Percentiles rank a stretch among this genome's conserved stretches.
Conservation (phyloP, 1,140 invertebrate species). For the Bombus pyrosoma region DNA sequence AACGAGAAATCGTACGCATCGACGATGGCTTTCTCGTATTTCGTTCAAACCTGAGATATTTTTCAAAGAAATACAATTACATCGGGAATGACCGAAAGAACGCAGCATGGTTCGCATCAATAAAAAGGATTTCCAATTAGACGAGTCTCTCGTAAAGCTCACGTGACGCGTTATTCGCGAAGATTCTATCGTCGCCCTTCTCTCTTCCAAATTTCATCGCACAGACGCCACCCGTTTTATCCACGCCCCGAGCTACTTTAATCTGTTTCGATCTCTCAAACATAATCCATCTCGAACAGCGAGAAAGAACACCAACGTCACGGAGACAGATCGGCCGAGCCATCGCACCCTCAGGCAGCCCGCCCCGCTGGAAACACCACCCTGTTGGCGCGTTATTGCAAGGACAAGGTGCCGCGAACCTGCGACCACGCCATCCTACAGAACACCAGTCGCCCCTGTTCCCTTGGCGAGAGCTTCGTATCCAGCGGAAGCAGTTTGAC, state of each 20-base stretch:
- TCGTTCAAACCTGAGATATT: no score
- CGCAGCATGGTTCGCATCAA: no score
- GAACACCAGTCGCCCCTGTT: constrained; percentile 87
- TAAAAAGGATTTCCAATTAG: no score
- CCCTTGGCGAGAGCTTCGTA: constrained; percentile 91
- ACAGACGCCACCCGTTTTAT: background rate
- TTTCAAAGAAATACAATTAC: no score
- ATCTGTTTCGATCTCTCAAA: background rate
- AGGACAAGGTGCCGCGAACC: constrained; percentile 88
- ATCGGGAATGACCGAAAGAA: no score
- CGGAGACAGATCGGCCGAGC: constrained; percentile 75
- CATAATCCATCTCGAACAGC: constrained; percentile 51
- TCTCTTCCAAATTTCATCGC: background rate
- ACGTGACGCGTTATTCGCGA: no score
- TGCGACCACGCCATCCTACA: constrained; percentile 89
- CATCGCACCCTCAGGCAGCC: constrained; percentile 80
- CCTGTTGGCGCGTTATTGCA: constrained; percentile 89
- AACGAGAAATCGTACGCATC: no score
- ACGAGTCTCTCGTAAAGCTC: no score
- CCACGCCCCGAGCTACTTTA: background rate
- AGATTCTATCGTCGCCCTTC: background rate
- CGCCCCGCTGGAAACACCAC: constrained; percentile 86
- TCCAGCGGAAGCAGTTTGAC: constrained; percentile 91
- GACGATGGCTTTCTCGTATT: no score
- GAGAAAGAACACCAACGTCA: constrained; percentile 78